A percentile compares a stretch with the other conserved stretches of the same genome.
phyloP scores from a whole-genome alignment of 2,113 vertebrate genomes.

The Ailuropoda melanoleuca region DNA sequence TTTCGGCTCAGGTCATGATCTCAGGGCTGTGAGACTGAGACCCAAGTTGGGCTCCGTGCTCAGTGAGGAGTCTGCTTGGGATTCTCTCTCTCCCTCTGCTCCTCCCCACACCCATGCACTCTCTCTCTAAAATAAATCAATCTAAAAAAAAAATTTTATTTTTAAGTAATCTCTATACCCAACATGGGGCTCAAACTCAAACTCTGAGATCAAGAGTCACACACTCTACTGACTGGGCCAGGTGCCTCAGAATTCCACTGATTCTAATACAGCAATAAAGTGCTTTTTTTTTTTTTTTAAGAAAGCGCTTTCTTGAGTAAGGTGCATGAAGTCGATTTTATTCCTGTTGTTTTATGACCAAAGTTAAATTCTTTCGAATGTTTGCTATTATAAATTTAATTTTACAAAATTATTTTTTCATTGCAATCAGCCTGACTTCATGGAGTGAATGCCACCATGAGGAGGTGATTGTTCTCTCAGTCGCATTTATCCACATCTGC shows the following conservation, averaged over 20 bases:
- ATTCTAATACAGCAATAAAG: neutral
- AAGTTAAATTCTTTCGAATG: slow-evolving; percentile 1
- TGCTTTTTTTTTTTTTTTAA: neutral
- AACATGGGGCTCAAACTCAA: no score
- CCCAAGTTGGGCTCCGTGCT: no score
- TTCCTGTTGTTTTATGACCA: neutral
- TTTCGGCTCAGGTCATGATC: no score
- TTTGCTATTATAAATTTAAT: neutral
- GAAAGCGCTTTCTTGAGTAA: neutral
- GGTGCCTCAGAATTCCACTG: neutral
- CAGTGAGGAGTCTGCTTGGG: no score
- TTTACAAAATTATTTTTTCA: neutral
- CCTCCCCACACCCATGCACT: no score
- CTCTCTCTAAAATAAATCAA: no score
- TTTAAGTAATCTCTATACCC: no score
- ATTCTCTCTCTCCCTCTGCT: no score
- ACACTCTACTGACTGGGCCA: neutral
- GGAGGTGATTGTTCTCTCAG: neutral
- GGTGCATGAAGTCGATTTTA: neutral
- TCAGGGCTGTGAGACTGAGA: no score
- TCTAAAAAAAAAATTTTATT: no score
- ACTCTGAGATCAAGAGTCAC: neutral
- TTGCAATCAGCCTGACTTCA: neutral
- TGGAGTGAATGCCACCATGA: neutral
- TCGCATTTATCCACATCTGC: neutral